Evolutionary conservation across 2,888 invertebrate genomes (phyloP), one percentile per base, ranked within the genome.

Genomic region (Rhorus exstirpatorius): DNA sequence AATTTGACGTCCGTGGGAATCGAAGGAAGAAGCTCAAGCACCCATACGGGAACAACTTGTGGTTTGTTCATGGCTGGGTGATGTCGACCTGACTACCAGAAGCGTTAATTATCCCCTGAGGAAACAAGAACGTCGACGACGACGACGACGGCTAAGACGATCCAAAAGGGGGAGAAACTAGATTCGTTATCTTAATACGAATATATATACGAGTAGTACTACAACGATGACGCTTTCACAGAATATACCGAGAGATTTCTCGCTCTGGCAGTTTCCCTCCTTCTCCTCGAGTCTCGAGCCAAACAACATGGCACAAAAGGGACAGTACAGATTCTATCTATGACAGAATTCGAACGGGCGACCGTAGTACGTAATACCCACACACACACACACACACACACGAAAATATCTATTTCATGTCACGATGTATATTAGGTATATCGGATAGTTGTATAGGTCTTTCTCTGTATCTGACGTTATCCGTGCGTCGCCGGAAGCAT

Each of bases 31-130:
- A 68, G 72, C 55, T 68, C 58, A 77, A 77, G 67, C 77, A 72
- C 41, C 46, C 55, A 74, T 63, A 55, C 60, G 72, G 53, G 72
- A 72, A 61, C 81, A 78, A 79, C 68, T 74, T 70, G 81, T 74
- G 61, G 74, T 68, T 74, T 61, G 68, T 53, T 60, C 53, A 55
- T 58, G 78, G 41, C 26, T 72, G 61, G 61, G 35, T 60, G 53
- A 60, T 46, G 72, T 72, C 67, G 81, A 72, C 67, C 61, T 72
- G 67, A 67, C 51, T 61, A 68, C 38, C 31, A 53, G 65, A 65
- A 67, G 67, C 53, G 78, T 78, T 81, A 72, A 81, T 81, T 81
- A 78, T 72, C 78, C 61, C 72, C 78, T 7, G 26, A 76, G 70
- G 68, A 70, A 80, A 6, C 51, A 21, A 31, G 31, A 31, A 31